Base-by-base conservation (phyloP, 1,140 invertebrate species). In the Micrasema minimum region DNA sequence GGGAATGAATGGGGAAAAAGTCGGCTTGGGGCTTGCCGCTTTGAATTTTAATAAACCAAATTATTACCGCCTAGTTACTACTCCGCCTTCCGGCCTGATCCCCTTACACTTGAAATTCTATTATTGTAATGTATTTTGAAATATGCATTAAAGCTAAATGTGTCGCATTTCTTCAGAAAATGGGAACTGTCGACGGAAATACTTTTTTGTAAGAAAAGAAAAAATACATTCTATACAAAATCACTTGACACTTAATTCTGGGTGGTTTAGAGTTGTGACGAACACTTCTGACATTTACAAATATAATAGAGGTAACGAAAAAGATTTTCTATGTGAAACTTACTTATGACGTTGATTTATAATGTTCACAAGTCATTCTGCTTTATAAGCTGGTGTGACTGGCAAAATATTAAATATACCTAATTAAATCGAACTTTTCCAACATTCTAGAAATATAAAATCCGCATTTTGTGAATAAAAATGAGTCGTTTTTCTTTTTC, bases 21-120 rank as follows among this genome's bases (percentile, higher is more conserved):
- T 71, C 65, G 48, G 35, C 48, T 59, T 59, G 26, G 45, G 69
- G 69, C 43, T 31, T 37, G 45, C 62, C 45, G 74, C 67, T 75
- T 67, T 72, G 74, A 75, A 75, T 75, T 75, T 75, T 75, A 75
- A 72, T 75, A 75, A 38, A 59, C 66, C 69, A 66, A 71, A 75
- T 75, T 75, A 75, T 50, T 66, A 57, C 66, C 64, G 62, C 66
- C 59, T 65, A 48, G 66, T 69, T 72, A 69, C 69, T 66, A 71
- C 70, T 71, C 37, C 46, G 59, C 23, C 50, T 62, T 61, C 43
- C 55, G 50, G 48, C 55, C 57, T 22, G 12, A 11, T 18, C 31
- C 35, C 14, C 26, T 35, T 20, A 55, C 51, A 45, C 43, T 48
- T 37, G 35, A 23, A 59, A 64, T 55, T 74, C 31, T 62, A 69